phyloP scores from a whole-genome alignment of 2,113 vertebrate species.

The Ptyas mucosa region DNA sequence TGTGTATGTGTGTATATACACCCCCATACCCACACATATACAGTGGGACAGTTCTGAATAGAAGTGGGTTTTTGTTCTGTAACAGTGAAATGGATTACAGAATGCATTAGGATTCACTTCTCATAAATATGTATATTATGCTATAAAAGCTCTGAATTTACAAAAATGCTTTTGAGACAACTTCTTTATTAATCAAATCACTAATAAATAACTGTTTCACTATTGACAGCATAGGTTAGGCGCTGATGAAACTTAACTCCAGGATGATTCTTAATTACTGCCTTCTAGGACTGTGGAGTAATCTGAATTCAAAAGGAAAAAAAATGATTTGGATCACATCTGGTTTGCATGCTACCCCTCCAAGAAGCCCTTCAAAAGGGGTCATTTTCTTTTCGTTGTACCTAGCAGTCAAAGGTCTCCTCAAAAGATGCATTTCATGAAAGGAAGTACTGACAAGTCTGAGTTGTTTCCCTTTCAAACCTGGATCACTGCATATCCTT shows the following conservation, averaged over 20 bases:
- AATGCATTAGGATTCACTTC: not conserved
- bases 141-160: not conserved
- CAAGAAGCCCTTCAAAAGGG: not conserved
- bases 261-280: not conserved
- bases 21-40: not conserved
- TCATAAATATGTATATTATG: not conserved
- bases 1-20: not conserved
- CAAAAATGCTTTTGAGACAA: not conserved
- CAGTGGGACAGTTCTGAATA: not conserved
- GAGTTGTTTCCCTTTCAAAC: not conserved
- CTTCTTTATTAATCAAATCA: not conserved
- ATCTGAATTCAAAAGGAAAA: not conserved
- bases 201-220: not conserved
- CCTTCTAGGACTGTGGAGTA: not conserved
- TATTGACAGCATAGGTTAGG: not conserved
- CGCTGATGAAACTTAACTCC: not conserved
- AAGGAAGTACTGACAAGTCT: not conserved
- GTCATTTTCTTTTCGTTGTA: not conserved
- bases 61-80: not conserved
- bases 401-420: not conserved
- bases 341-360: not conserved
- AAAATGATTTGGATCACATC: not conserved
- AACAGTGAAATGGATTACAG: not conserved
- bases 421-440: not conserved
- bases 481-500: not conserved